A percentile compares a stretch with the other conserved stretches of the same genome.
phyloP scores from a whole-genome alignment of 2,888 invertebrate genomes.

The Erynnis tages region DNA sequence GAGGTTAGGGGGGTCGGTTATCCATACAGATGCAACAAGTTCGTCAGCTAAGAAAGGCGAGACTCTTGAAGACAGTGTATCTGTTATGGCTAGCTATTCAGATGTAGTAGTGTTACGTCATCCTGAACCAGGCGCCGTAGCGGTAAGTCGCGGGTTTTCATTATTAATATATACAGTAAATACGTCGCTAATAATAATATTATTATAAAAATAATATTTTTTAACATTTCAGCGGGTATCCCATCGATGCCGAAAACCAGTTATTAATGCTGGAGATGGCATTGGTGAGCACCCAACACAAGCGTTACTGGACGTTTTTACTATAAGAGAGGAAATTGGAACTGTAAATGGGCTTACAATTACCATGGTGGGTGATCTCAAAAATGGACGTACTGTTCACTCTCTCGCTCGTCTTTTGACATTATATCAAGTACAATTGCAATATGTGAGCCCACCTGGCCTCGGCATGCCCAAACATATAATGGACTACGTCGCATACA shows the following conservation, averaged over 20 bases:
- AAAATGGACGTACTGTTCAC: constrained; percentile 98
- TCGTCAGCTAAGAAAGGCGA: constrained; percentile 99
- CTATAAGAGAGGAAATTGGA: constrained; percentile 99
- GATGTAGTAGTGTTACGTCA: constrained; percentile 97
- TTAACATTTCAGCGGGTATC: constrained; percentile 86
- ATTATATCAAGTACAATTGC: constrained; percentile 94
- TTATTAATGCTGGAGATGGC: constrained; percentile 99
- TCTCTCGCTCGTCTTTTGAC: constrained; percentile 96
- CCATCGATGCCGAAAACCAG: constrained; percentile 90
- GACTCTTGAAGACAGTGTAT: constrained; percentile 93
- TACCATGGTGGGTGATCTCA: constrained; percentile 98
- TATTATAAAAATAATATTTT: no score
- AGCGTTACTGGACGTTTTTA: constrained; percentile 97
- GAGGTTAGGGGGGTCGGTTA: constrained; percentile 95
- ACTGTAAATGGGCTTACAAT: constrained; percentile 98
- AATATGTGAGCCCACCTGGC: constrained; percentile 93
- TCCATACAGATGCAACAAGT: constrained; percentile 93
- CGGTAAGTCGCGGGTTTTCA: constrained; percentile 84
- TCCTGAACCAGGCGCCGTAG: constrained; percentile 94
- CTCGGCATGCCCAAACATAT: constrained; percentile 96
- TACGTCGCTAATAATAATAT: no score
- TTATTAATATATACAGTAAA: no score
- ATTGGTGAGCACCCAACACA: constrained; percentile 98
- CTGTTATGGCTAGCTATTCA: constrained; percentile 94
- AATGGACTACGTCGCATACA: constrained; percentile 87